Conservation (phyloP, 2,797 vertebrate species). For the Podargus strigoides region DNA sequence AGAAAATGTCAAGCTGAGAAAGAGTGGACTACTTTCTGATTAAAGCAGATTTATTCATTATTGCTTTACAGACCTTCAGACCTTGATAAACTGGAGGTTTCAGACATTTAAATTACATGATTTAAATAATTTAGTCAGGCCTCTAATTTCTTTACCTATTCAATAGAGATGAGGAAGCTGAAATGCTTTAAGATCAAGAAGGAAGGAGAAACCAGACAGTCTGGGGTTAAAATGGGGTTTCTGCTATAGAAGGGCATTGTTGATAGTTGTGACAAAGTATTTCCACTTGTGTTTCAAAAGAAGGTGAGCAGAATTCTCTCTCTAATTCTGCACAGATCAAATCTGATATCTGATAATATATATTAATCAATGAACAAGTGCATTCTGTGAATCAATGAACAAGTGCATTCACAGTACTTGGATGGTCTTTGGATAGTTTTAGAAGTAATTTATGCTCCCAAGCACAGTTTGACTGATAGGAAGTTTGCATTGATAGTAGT, state of each 20-base stretch:
- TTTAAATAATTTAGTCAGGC: not conserved
- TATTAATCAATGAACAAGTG: not conserved
- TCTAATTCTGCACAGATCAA: not conserved
- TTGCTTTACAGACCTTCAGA: not conserved
- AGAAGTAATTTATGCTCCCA: not conserved
- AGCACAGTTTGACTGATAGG: not conserved
- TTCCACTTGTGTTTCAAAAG: not conserved
- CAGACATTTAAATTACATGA: not conserved
- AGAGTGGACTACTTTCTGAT: not conserved
- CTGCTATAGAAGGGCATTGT: not conserved
- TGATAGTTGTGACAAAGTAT: not conserved
- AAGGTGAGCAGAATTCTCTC: not conserved
- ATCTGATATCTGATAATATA: not conserved
- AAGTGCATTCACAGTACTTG: not conserved
- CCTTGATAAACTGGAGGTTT: not conserved
- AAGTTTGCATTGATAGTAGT: not conserved
- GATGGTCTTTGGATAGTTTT: not conserved
- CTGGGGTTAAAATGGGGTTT: not conserved
- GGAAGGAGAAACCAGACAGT: not conserved
- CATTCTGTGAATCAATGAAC: not conserved
- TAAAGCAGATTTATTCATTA: not conserved
- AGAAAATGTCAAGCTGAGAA: not conserved
- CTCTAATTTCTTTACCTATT: not conserved
- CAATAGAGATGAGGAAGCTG: not conserved
- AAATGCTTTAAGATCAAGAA: not conserved